Evolutionary conservation across 2,113 vertebrate species (phyloP).

Genomic region (Fukomys damarensis): DNA sequence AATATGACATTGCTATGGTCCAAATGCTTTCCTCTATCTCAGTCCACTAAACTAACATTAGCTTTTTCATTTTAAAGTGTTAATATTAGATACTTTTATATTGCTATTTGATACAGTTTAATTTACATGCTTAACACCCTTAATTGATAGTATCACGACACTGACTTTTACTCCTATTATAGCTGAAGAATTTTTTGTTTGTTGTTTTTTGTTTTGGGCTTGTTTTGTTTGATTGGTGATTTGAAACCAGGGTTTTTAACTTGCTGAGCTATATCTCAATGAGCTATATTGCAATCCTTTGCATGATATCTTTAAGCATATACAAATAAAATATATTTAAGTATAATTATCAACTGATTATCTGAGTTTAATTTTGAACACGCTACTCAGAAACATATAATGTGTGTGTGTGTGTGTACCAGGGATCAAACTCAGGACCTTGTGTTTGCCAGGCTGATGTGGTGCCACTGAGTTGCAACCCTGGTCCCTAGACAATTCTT

Average conservation of each 20-base stretch:
- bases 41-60: neutral
- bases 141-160: neutral
- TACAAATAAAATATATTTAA: neutral
- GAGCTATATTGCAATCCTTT: neutral
- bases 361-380: conserved; percentile 1
- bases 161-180: neutral
- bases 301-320: neutral
- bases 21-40: neutral
- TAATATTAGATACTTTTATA: neutral
- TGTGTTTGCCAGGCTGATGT: too few relatives aligned
- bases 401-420: too few relatives aligned
- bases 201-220: neutral
- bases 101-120: neutral
- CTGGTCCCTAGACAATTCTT: neutral
- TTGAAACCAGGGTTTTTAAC: neutral
- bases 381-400: neutral
- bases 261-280: neutral
- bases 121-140: neutral
- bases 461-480: too few relatives aligned
- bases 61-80: neutral
- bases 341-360: neutral
- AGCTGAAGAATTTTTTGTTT: neutral
- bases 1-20: neutral
- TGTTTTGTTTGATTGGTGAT: neutral
- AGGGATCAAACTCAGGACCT: too few relatives aligned